Base-by-base conservation (phyloP, 2,888 invertebrate genomes). In the Epinotia nisella region DNA sequence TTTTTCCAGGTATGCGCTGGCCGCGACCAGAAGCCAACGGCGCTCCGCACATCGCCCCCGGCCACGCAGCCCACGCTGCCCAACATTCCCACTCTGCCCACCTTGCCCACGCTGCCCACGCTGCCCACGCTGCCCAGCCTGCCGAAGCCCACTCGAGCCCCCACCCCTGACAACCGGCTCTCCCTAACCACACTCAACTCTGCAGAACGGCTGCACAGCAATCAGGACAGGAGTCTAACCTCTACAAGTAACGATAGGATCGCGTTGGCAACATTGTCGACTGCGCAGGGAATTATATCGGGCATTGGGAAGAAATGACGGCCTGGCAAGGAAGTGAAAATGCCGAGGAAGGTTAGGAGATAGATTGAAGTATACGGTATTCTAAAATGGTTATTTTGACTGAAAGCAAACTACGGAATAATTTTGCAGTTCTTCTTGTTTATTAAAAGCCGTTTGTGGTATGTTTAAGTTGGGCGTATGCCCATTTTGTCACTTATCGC, bases 271-370 rank as follows among this genome's bases (percentile, higher is more conserved):
- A 89, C 81, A 0, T 79, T 94, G 21, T 88, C 93, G 0, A 83
- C 87, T 0, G 89, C 91, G n/a, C 93, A 93, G 72, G 90, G 93
- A 0, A 76, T 93, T 29, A 87, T 92, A 10, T 85, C 84, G 0
- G 85, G 90, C 0, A 90, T 92, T 4, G 91, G 87, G 81, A 94
- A 94, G 84, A 94, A 94, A 94, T 94, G 94, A 94, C 94, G 93
- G 74, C 87, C 89, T 81, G 88, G 81, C 70, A 90, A 87, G 76
- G 88, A 89, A 41, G 76, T 83, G 61, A 87, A 87, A 78, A 84
- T 85, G 62, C 87, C 90, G 1, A 88, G 87, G 76, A 92, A 91
- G 75, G 84, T 90, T 39, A 83, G 91, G 76, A 85, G 89, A 75
- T 92, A 87, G 81, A 79, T 72, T 75, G 74, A 76, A 77, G 74